A percentile compares a stretch with the other conserved stretches of the same genome.
phyloP scores from a whole-genome alignment of 2,797 vertebrate genomes.

The Neosalanx taihuensis region DNA sequence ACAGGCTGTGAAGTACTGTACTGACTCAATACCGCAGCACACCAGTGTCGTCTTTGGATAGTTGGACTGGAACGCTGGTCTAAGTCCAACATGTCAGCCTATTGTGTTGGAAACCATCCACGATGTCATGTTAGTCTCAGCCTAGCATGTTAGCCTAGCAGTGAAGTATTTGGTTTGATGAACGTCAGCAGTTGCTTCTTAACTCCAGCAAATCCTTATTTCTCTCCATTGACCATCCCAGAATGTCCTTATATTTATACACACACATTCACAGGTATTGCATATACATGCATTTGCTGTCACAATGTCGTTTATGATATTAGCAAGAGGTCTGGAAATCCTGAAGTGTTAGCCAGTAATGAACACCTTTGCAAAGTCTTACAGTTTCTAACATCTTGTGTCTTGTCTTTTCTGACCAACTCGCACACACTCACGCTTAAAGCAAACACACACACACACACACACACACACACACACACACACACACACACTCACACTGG shows the following conservation, averaged over 20 bases:
- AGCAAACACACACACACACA: neutral
- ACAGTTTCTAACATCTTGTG: too few species aligned
- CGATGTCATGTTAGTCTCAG: neutral
- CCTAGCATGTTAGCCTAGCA: neutral
- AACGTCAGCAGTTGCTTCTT: conserved; percentile 18
- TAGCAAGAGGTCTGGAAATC: neutral
- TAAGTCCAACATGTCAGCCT: neutral
- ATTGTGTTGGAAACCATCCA: neutral
- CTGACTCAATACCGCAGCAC: too few species aligned
- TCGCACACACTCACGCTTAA: conserved; percentile 13
- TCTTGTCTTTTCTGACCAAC: too few species aligned
- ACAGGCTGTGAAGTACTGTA: neutral
- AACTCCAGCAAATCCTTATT: conserved; percentile 30
- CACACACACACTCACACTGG: conserved; percentile 8
- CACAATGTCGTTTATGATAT: too few species aligned
- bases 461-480: neutral
- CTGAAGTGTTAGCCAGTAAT: too few species aligned
- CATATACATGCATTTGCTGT: neutral
- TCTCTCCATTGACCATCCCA: conserved; percentile 3
- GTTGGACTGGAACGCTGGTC: too few species aligned
- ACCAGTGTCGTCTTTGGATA: too few species aligned
- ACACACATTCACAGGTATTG: conserved; percentile 10
- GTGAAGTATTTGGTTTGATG: conserved; percentile 8
- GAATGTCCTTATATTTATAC: conserved; percentile 1
- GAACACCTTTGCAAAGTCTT: too few species aligned